phyloP scores from a whole-genome alignment of 2,113 vertebrate genomes.

The Setophaga coronata region DNA sequence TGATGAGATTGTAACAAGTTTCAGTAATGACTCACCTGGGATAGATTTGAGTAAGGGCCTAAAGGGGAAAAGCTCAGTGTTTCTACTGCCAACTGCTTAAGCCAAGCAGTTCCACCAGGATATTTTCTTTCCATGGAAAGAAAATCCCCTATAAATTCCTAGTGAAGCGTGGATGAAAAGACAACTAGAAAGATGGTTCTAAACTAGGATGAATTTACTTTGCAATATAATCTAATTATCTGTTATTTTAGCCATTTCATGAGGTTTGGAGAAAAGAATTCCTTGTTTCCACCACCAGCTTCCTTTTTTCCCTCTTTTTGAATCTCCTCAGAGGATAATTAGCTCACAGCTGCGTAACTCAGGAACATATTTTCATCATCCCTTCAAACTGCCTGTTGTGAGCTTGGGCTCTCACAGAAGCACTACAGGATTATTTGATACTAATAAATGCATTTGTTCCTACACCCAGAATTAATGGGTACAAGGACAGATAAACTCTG shows the following conservation, averaged over 20 bases:
- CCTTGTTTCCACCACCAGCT: not conserved
- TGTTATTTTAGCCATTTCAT: conserved; percentile 44
- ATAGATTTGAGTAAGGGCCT: not conserved
- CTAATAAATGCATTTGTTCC: not conserved
- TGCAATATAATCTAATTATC: conserved; percentile 49
- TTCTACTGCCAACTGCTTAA: not conserved
- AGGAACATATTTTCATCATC: conserved; percentile 17
- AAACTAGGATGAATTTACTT: conserved; percentile 22
- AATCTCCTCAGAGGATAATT: conserved; percentile 10
- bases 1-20: not conserved
- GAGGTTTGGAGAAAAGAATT: conserved; percentile 33
- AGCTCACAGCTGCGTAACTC: not conserved
- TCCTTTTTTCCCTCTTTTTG: not conserved
- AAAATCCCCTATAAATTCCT: not conserved
- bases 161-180: not conserved
- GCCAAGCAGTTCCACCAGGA: not conserved
- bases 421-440: not conserved
- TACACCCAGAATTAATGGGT: not conserved
- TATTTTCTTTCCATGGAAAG: conserved; percentile 14
- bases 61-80: not conserved
- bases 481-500: not conserved
- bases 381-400: not conserved
- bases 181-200: not conserved
- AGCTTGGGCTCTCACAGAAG: not conserved
- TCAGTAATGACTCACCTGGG: not conserved